Evolutionary conservation across 1,140 invertebrate genomes (phyloP).

Genomic region (Pseudomyrmex cubaensis): DNA sequence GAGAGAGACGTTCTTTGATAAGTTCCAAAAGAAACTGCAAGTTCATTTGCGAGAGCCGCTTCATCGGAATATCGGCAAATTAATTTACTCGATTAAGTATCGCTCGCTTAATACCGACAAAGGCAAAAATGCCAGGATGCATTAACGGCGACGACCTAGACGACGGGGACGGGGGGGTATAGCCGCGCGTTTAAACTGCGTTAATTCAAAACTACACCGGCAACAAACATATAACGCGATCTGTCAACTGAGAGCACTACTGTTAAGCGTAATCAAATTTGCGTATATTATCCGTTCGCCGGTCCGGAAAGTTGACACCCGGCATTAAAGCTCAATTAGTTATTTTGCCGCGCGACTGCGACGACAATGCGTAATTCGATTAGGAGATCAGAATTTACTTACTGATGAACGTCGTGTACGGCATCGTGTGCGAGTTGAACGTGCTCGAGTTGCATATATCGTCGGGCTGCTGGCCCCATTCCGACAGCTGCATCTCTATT

Average conservation of each 20-base stretch:
- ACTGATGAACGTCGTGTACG: constrained; percentile 84
- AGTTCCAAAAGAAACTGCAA: constrained; percentile 40
- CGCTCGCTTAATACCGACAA: constrained; percentile 40
- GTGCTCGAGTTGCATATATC: constrained; percentile 80
- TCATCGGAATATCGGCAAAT: constrained; percentile 39
- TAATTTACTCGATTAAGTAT: constrained; percentile 54
- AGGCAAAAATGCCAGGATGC: constrained; percentile 45
- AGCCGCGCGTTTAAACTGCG: constrained; percentile 42
- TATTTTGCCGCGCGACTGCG: constrained; percentile 42
- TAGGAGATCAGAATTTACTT: constrained; percentile 74
- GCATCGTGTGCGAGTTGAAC: constrained; percentile 80
- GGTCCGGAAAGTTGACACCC: constrained; percentile 45
- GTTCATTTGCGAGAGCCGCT: constrained; percentile 14
- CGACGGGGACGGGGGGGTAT: neutral
- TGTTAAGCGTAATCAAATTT: constrained; percentile 54
- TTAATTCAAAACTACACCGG: constrained; percentile 48
- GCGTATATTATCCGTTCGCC: constrained; percentile 48
- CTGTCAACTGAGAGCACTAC: constrained; percentile 36
- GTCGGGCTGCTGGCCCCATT: constrained; percentile 83
- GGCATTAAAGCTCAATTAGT: constrained; percentile 58
- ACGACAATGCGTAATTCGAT: constrained; percentile 54
- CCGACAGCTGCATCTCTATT: constrained; percentile 87
- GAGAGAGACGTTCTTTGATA: constrained; percentile 23
- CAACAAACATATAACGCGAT: constrained; percentile 50
- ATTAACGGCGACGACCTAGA: neutral